Evolutionary conservation across 2,888 invertebrate species (phyloP).

Genomic region (Syrista parreyssii): DNA sequence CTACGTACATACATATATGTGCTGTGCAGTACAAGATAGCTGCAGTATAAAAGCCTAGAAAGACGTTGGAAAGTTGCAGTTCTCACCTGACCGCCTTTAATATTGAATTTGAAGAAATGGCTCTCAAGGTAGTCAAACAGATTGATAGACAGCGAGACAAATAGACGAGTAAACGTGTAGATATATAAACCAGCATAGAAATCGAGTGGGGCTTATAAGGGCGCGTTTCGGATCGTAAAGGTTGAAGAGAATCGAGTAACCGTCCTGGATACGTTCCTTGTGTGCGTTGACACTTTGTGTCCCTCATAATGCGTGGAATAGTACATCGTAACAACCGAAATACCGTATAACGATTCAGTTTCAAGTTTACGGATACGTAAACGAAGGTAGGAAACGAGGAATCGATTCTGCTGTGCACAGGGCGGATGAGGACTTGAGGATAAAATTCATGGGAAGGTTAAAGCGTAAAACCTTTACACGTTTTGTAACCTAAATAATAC

Average conservation of each 20-base stretch:
- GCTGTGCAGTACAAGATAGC: neutral
- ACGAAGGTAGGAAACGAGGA: neutral
- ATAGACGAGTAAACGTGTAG: neutral
- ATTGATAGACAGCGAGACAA: neutral
- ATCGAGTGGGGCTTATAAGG: neutral
- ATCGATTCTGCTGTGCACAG: neutral
- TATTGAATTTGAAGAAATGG: constrained; percentile 52
- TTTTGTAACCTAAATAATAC: neutral
- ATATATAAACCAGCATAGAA: neutral
- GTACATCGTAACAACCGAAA: neutral
- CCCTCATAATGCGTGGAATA: neutral
- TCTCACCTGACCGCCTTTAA: constrained; percentile 53
- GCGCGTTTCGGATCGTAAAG: neutral
- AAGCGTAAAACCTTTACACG: neutral
- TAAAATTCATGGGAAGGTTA: neutral
- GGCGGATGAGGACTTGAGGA: neutral
- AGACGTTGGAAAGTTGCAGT: constrained; percentile 59
- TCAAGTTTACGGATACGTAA: neutral
- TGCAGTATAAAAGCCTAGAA: constrained; percentile 57
- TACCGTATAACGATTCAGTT: neutral
- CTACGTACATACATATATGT: neutral
- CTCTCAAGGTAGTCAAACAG: constrained; percentile 50
- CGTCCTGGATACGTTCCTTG: neutral
- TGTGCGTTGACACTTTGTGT: neutral
- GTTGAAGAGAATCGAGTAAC: neutral